Evolutionary conservation across 1,140 invertebrate genomes (phyloP), one percentile per base, ranked within the genome.

Genomic region (Drosophila rhopaloa): DNA sequence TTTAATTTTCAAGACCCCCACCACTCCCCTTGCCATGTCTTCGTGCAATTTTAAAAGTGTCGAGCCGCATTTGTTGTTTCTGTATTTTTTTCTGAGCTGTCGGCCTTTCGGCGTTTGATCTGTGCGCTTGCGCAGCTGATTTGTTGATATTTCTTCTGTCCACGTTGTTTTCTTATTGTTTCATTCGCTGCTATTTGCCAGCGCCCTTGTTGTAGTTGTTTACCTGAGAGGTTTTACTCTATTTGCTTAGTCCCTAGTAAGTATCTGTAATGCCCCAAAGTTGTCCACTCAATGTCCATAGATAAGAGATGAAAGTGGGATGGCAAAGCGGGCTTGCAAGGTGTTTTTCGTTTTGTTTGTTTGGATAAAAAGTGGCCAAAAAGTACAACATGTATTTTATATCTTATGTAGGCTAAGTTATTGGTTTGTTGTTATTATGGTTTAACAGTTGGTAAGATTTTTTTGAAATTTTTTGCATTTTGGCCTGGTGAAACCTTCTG

Each of bases 111-210:
- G 19, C 83, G 71, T 86, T 86, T 86, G 83, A 86, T 86, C 84
- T 86, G 59, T 88, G 84, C 83, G 83, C 83, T 83, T 86, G 84
- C 84, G 83, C 84, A 89, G 84, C 83, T 86, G 83, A 86, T 86
- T 88, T 86, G 79, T 83, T 88, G 59, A 78, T 86, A 79, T 80
- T 75, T 56, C 61, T 73, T 62, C 48, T 75, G 58, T 50, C 54
- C 47, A 41, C 57, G 58, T 62, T 77, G 50, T 78, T 83, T 65
- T 81, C 73, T 57, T 77, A 76, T 76, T 79, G 72, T 68, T 84
- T 83, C 76, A 83, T 76, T 73, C 67, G 75, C 51, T 54, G 79
- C 56, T 68, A 72, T 74, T 71, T 70, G 65, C 47, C 65, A 66
- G 48, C 19, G 65, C 47, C 46, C 62, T 59, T 59, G 58, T 77